Conservation (phyloP, 2,797 vertebrate genomes). For the Helarctos malayanus region DNA sequence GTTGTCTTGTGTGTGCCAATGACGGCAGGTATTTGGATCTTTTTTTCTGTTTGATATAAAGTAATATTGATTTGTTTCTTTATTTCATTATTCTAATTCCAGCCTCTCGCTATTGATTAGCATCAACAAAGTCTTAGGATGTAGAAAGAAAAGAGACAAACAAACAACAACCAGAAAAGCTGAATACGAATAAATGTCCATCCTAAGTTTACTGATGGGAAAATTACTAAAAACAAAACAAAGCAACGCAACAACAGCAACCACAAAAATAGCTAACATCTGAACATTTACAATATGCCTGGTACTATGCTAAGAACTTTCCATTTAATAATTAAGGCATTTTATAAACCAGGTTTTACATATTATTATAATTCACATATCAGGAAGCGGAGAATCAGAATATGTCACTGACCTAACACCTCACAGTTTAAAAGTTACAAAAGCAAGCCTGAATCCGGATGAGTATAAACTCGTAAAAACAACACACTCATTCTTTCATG, state of each 20-base stretch:
- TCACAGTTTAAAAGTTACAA: neutral
- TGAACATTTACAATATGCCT: neutral
- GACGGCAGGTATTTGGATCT: neutral
- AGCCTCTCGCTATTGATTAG: slow-evolving; percentile 68
- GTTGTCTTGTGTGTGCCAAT: neutral
- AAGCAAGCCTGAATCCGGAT: neutral
- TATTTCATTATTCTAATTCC: slow-evolving; percentile 74
- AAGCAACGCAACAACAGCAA: neutral
- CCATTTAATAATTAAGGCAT: neutral
- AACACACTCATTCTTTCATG: neutral
- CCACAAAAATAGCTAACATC: neutral
- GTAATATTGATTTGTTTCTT: slow-evolving; percentile 75
- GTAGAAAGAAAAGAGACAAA: slow-evolving; percentile 27
- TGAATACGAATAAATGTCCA: slow-evolving; percentile 16
- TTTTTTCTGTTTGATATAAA: slow-evolving; percentile 70
- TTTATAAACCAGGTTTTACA: neutral
- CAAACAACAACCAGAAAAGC: neutral
- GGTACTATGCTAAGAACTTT: neutral
- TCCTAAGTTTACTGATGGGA: neutral
- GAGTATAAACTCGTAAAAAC: neutral
- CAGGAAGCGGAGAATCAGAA: neutral
- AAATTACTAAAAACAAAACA: slow-evolving; percentile 34
- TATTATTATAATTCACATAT: neutral
- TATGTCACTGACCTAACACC: neutral
- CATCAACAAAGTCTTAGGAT: slow-evolving; percentile 41